A percentile compares a stretch with the other conserved stretches of the same genome.
Evolutionary conservation across 2,113 vertebrate genomes (phyloP).

Genomic region (Pelecanus crispus): DNA sequence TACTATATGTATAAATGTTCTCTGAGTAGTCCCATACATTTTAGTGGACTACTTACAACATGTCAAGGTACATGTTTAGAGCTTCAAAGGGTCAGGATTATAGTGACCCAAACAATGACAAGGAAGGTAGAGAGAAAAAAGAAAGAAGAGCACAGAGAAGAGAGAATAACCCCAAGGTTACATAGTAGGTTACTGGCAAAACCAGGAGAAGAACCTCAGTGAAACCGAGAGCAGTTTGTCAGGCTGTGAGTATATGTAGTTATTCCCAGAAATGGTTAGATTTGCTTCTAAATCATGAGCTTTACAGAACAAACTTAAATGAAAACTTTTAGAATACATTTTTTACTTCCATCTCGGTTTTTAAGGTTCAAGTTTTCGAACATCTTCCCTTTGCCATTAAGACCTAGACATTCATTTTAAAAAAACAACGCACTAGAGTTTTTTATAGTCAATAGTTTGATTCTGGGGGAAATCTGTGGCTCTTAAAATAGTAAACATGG

Average conservation of each 20-base stretch:
- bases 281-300: background rate
- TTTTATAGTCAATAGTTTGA: background rate
- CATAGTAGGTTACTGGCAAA: background rate
- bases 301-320: background rate
- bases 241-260: background rate
- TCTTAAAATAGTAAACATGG: slow-evolving; percentile 2
- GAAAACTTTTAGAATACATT: background rate
- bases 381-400: background rate
- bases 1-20: background rate
- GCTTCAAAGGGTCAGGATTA: background rate
- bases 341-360: background rate
- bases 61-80: background rate
- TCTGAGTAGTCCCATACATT: background rate
- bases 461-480: background rate
- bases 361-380: background rate
- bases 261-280: background rate
- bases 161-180: background rate
- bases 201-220: background rate
- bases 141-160: background rate
- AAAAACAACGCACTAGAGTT: background rate
- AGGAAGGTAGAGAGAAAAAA: background rate
- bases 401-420: background rate
- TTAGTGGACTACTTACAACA: background rate
- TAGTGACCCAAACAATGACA: background rate
- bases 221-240: background rate